Conservation (phyloP, 2,797 vertebrate species). For the Pseudochaenichthys georgianus region DNA sequence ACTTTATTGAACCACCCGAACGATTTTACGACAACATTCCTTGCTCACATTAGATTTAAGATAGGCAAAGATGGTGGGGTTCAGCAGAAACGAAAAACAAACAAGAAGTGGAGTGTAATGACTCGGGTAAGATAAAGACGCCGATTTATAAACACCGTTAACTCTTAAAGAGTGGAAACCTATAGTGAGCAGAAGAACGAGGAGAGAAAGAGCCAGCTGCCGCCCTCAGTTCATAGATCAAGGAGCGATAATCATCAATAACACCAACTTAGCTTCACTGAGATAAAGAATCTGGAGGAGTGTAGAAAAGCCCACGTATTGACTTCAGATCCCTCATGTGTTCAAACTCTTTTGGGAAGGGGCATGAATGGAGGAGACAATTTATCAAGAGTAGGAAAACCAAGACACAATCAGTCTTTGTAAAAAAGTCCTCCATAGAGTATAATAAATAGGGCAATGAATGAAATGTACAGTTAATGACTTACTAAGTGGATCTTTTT, state of each 20-base stretch:
- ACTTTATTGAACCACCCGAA: conserved; percentile 65
- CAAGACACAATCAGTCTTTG: not conserved
- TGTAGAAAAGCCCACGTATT: not conserved
- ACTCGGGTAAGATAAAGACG: conserved; percentile 14
- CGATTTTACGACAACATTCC: conserved; percentile 70
- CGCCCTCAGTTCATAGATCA: conserved; percentile 53
- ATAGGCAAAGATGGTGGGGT: conserved; percentile 60
- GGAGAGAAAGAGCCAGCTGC: conserved; percentile 1
- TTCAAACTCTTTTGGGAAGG: conserved; percentile 17
- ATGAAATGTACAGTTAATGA: not conserved
- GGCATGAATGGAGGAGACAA: not conserved
- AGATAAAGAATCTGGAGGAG: conserved; percentile 35
- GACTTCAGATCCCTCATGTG: conserved; percentile 29
- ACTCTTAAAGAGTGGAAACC: conserved; percentile 45
- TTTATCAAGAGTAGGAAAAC: not conserved
- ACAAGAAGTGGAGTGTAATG: conserved; percentile 9
- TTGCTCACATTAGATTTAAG: conserved; percentile 57
- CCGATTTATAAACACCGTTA: not conserved
- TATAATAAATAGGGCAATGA: not conserved
- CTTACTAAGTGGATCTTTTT: not conserved
- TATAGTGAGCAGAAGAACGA: not conserved
- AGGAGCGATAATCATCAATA: conserved; percentile 53
- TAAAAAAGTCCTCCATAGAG: not conserved
- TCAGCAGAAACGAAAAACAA: conserved; percentile 35
- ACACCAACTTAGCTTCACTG: conserved; percentile 19